A percentile compares a stretch with the other conserved stretches of the same genome.
phyloP scores from a whole-genome alignment of 23 tunicate genomes.

The Trididemnum clinides region DNA sequence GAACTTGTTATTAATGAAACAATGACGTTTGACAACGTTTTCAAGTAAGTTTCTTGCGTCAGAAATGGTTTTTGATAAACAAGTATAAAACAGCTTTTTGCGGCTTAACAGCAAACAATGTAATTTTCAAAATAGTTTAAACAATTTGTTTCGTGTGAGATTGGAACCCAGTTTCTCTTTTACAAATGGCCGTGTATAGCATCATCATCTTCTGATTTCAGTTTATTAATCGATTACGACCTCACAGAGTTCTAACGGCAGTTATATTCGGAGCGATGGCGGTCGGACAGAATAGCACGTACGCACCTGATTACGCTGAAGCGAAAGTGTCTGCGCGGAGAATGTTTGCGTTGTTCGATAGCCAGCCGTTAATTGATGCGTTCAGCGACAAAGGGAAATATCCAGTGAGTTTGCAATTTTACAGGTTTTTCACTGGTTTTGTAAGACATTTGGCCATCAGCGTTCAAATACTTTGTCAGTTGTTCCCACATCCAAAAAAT shows the following conservation, averaged over 20 bases:
- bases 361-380: constrained; percentile 74
- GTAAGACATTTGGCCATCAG: too few species aligned
- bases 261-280: constrained; percentile 99
- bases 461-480: too few species aligned
- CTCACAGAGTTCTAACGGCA: constrained; percentile 96
- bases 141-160: too few species aligned
- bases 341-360: constrained; percentile 83
- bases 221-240: too few species aligned
- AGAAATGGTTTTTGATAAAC: too few species aligned
- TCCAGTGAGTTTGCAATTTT: constrained; percentile 60
- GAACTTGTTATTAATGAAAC: constrained; percentile 60
- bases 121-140: too few species aligned
- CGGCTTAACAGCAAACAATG: too few species aligned
- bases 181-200: too few species aligned
- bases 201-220: too few species aligned
- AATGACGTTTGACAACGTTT: constrained; percentile 61
- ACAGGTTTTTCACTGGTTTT: not conserved
- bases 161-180: too few species aligned
- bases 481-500: too few species aligned
- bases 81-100: too few species aligned
- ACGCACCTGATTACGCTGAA: constrained; percentile 94
- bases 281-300: constrained; percentile 89
- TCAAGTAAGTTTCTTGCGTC: constrained; percentile 45
- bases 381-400: constrained; percentile 68
- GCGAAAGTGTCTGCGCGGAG: constrained; percentile 79